These are phyloP conservation scores for Holacanthus passer DNA, from an alignment of 2,113 vertebrate genomes.

Conservation along the genomic window DNA sequence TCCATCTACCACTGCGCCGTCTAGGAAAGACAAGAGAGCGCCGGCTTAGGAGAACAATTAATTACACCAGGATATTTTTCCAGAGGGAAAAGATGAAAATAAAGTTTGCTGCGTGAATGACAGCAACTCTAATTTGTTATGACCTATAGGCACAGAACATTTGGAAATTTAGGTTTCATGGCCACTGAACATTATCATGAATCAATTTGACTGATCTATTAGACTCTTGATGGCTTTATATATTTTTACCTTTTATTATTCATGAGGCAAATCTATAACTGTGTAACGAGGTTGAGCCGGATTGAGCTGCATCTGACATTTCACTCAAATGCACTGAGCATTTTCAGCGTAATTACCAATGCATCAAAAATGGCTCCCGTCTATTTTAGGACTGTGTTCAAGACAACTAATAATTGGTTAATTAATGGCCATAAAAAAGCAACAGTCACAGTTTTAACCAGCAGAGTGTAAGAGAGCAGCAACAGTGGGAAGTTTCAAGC, in stretches of 20 bases:
- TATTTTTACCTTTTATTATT: constrained; percentile 48
- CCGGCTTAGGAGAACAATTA: constrained; percentile 68
- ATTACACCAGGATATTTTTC: constrained; percentile 65
- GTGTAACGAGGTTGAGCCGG: constrained; percentile 36
- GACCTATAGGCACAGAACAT: constrained; percentile 64
- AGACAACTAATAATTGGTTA: constrained; percentile 11
- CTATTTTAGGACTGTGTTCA: background rate
- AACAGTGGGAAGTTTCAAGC: constrained; percentile 4
- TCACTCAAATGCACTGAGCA: background rate
- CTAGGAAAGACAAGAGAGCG: constrained; percentile 54
- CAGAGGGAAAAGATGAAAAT: constrained; percentile 61
- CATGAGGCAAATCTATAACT: constrained; percentile 30
- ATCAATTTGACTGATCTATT: constrained; percentile 49
- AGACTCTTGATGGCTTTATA: constrained; percentile 56
- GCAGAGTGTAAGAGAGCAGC: background rate
- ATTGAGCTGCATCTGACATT: constrained; percentile 28
- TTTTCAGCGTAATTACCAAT: constrained; percentile 32
- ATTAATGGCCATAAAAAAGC: constrained; percentile 16
- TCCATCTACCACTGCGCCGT: constrained; percentile 35
- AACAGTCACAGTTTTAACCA: constrained; percentile 13
- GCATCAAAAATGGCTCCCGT: constrained; percentile 2
- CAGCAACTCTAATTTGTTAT: constrained; percentile 68
- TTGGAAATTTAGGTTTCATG: constrained; percentile 50
- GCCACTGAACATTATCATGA: constrained; percentile 49
- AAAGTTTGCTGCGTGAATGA: constrained; percentile 64